Evolutionary conservation across 2,888 invertebrate species (phyloP).

Genomic region (Strigamia maritima): DNA sequence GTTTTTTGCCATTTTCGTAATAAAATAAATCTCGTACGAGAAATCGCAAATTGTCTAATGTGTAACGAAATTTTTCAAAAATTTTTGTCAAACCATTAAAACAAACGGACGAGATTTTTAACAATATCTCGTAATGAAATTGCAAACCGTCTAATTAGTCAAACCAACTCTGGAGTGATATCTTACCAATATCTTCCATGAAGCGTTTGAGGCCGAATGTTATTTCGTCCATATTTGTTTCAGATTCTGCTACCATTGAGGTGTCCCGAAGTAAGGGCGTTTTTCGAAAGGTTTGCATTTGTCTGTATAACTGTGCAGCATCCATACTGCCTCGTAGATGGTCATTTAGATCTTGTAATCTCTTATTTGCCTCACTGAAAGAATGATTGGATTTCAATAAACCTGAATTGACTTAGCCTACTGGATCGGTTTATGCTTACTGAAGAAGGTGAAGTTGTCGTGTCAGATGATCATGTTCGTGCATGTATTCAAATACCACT

Average conservation of each 20-base stretch:
- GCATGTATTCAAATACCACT: slow-evolving; percentile 55
- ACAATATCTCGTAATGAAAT: too few species aligned
- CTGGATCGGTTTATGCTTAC: slow-evolving; percentile 51
- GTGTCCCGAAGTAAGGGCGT: not conserved
- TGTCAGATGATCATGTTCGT: slow-evolving; percentile 58
- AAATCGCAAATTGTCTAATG: too few species aligned
- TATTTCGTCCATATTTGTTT: slow-evolving; percentile 35
- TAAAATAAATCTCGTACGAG: too few species aligned
- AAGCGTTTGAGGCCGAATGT: slow-evolving; percentile 46
- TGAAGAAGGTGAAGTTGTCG: slow-evolving; percentile 58
- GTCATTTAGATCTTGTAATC: slow-evolving; percentile 61
- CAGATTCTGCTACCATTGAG: not conserved
- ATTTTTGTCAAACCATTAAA: too few species aligned
- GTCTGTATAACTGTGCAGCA: not conserved
- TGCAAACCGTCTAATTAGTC: too few species aligned
- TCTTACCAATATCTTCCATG: slow-evolving; percentile 47
- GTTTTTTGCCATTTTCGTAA: too few species aligned
- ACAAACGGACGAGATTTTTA: too few species aligned
- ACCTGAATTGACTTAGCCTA: not conserved
- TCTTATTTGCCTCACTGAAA: slow-evolving; percentile 58
- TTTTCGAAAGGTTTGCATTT: not conserved
- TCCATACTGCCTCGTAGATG: slow-evolving; percentile 56
- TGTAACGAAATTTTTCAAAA: too few species aligned
- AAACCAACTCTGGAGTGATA: too few species aligned
- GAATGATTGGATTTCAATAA: not conserved